Conservation (phyloP, 1,140 invertebrate species). For the Megalopta genalis region DNA sequence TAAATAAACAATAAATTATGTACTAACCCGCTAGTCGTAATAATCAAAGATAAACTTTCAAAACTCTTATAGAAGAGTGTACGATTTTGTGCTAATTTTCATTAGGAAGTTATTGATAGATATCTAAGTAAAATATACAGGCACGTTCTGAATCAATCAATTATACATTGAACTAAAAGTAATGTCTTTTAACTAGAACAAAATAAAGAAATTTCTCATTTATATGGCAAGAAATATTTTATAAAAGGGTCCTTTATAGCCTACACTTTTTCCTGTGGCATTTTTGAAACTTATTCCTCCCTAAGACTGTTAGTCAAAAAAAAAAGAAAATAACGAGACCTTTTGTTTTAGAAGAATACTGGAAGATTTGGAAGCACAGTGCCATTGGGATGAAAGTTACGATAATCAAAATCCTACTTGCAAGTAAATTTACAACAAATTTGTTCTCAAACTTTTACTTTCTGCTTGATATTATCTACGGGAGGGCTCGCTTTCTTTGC, state of each 20-base stretch:
- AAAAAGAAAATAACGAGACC: constrained; percentile 18
- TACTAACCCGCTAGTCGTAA: not conserved
- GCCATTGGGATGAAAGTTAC: constrained; percentile 34
- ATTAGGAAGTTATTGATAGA: constrained; percentile 8
- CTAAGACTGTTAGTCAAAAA: not conserved
- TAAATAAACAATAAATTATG: not conserved
- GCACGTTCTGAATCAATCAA: not conserved
- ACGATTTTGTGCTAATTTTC: constrained; percentile 3
- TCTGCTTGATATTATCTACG: not conserved
- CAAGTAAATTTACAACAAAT: constrained; percentile 47
- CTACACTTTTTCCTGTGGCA: constrained; percentile 20
- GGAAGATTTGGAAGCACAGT: constrained; percentile 47
- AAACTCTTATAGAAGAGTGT: not conserved
- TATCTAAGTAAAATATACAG: constrained; percentile 11
- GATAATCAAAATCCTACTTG: constrained; percentile 33
- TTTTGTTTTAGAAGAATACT: constrained; percentile 56
- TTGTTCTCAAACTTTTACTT: constrained; percentile 15
- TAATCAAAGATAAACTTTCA: not conserved
- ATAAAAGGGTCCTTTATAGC: not conserved
- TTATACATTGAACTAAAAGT: not conserved
- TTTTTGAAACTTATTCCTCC: not conserved
- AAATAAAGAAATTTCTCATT: constrained; percentile 25
- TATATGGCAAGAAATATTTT: constrained; percentile 31
- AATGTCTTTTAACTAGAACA: too few relatives aligned
- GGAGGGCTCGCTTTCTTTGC: not conserved